Evolutionary conservation across 2,113 vertebrate genomes (phyloP).

Genomic region (Forbesichthys papilliferus): DNA sequence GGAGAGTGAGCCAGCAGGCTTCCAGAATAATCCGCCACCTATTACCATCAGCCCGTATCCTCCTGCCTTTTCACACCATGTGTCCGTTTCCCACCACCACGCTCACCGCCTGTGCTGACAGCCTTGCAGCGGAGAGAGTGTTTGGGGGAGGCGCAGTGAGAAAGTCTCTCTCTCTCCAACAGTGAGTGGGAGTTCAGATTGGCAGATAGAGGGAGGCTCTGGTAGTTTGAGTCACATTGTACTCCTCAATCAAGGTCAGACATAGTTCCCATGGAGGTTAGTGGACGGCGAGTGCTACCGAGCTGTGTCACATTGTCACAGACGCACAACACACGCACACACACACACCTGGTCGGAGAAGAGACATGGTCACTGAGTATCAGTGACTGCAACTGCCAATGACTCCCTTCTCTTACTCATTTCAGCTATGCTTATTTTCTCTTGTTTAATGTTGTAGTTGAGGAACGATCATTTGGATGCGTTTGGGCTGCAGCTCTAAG

Average conservation of each 20-base stretch:
- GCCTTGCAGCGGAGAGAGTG: slow-evolving; percentile 37
- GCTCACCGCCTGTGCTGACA: slow-evolving; percentile 38
- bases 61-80: slow-evolving; percentile 12
- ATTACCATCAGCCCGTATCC: slow-evolving; percentile 60
- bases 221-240: slow-evolving; percentile 13
- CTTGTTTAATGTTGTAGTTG: slow-evolving; percentile 31
- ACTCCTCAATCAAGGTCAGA: slow-evolving; percentile 47
- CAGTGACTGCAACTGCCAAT: neutral
- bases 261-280: slow-evolving; percentile 8
- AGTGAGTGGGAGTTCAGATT: slow-evolving; percentile 33
- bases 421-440: slow-evolving; percentile 15
- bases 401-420: slow-evolving; percentile 11
- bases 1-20: slow-evolving; percentile 57
- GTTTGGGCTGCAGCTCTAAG: slow-evolving; percentile 41
- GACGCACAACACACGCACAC: neutral
- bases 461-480: slow-evolving; percentile 28
- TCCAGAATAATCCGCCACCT: slow-evolving; percentile 62
- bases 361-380: neutral
- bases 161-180: slow-evolving; percentile 36
- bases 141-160: slow-evolving; percentile 18
- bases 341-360: slow-evolving; percentile 4
- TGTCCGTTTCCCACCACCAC: slow-evolving; percentile 31
- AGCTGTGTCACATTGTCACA: slow-evolving; percentile 18
- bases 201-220: slow-evolving; percentile 12
- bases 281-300: slow-evolving; percentile 7